Evolutionary conservation across 2,113 vertebrate genomes (phyloP).

Genomic region (Ariopsis seemanni): DNA sequence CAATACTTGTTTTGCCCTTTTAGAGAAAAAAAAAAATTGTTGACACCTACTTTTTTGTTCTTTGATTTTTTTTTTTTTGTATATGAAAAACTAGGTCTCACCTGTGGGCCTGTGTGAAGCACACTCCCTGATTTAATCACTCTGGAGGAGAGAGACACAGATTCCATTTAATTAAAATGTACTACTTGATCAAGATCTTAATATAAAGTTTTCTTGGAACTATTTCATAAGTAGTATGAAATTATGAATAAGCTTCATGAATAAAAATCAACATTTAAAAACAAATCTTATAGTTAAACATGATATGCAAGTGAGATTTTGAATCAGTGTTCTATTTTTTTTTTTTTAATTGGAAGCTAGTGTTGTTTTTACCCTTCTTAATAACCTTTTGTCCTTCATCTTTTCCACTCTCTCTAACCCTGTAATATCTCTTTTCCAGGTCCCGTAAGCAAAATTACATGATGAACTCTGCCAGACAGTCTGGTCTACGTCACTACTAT

Average conservation of each 20-base stretch:
- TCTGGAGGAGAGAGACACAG: no score
- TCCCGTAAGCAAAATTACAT: conserved; percentile 99
- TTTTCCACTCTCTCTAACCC: conserved; percentile 32
- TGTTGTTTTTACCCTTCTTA: conserved; percentile 17
- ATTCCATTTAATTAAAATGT: no score
- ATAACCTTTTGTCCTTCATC: conserved; percentile 62
- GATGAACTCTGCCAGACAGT: conserved; percentile 99
- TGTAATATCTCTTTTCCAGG: conserved; percentile 68
- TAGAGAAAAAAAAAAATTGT: no score
- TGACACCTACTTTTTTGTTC: no score
- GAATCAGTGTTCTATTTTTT: background rate
- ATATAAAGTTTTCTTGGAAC: no score
- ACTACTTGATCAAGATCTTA: no score
- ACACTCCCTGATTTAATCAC: no score
- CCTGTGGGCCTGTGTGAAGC: no score
- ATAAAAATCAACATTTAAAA: background rate
- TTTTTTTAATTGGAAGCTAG: background rate
- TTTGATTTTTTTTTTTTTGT: no score
- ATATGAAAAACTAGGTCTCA: no score
- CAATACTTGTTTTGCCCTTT: no score
- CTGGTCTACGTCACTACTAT: conserved; percentile 94
- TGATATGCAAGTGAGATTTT: background rate
- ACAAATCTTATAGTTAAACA: background rate
- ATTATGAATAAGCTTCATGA: background rate
- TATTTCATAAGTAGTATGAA: no score